These are phyloP conservation scores for Sporophila hypoxantha DNA, from an alignment of 2,113 vertebrate genomes.

Conservation along the genomic window DNA sequence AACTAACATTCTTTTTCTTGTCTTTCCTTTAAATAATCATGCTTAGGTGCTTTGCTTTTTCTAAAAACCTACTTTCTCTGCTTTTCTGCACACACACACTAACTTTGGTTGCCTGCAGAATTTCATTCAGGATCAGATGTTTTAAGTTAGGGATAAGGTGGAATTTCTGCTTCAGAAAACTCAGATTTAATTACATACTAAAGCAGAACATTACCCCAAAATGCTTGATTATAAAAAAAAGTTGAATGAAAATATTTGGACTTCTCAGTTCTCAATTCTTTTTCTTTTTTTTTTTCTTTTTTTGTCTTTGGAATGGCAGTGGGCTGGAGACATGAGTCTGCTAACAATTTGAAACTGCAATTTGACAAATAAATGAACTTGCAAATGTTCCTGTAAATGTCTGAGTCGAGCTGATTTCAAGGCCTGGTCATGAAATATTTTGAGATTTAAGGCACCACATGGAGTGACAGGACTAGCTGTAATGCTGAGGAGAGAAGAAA, in stretches of 20 bases:
- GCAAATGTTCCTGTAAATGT: neutral
- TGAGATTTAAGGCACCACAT: neutral
- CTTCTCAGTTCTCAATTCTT: neutral
- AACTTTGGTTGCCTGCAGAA: neutral
- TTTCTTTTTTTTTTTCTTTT: neutral
- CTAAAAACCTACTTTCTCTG: neutral
- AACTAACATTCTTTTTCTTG: neutral
- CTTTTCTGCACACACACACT: neutral
- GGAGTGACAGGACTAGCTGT: neutral
- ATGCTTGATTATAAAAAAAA: neutral
- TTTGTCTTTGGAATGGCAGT: neutral
- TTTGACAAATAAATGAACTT: neutral
- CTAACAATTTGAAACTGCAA: neutral
- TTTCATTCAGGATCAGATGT: neutral
- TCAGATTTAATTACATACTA: neutral
- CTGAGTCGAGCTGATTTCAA: neutral
- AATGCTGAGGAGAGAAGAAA: neutral
- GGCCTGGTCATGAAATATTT: neutral
- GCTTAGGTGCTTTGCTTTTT: neutral
- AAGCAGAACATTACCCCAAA: neutral
- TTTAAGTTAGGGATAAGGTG: neutral
- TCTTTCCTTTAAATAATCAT: neutral
- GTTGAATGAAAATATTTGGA: neutral
- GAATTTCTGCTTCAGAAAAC: constrained; percentile 5
- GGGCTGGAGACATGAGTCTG: neutral